Evolutionary conservation across 2,797 vertebrate genomes (phyloP), one percentile per base, ranked within the genome.

Genomic region (Hippopotamyrus pictus): DNA sequence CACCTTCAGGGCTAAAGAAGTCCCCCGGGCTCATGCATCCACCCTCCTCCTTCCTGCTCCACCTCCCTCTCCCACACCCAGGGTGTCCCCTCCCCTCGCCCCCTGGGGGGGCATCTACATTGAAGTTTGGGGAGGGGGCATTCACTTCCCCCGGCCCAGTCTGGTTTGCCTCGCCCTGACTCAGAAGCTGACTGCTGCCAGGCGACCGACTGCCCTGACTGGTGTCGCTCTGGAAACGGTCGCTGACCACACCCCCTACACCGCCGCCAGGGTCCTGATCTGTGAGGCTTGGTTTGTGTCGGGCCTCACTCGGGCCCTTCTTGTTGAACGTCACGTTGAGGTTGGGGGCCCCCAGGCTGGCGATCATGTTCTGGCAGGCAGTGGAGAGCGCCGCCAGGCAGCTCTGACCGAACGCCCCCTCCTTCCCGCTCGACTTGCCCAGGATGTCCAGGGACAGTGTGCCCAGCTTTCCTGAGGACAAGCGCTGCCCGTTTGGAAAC

Each of bases 281-380:
- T 92, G 97, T 96, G 97, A 98, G 97, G 96, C 97, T 96, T 96
- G 98, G 95, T 96, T 98, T 97, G 97, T 98, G 84, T 96, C 98
- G 96, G 93, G 95, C 96, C 94, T 97, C 96, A 29, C 96, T 96
- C 93, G 97, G 97, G 96, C 96, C 98, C 94, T 99, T 99, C 96
- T 99, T 99, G 95, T 98, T 98, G 95, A 99, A 99, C 91, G 98
- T 99, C 95, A 99, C 98, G 92, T 99, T 99, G 94, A 99, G 98
- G 95, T 99, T 99, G 91, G 98, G 98, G 90, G 98, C 98, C 53
- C 98, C 98, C 91, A 99, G 95, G 94, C 98, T 99, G 86, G 98
- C 98, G 89, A 99, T 99, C 98, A 99, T 99, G 95, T 99, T 99
- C 96, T 99, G 98, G 95, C 98, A 99, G 92, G 98, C 98, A 0